Evolutionary conservation across 2,888 invertebrate genomes (phyloP), one percentile per base, ranked within the genome.

Genomic region (Scaptodrosophila latifasciaeformis): DNA sequence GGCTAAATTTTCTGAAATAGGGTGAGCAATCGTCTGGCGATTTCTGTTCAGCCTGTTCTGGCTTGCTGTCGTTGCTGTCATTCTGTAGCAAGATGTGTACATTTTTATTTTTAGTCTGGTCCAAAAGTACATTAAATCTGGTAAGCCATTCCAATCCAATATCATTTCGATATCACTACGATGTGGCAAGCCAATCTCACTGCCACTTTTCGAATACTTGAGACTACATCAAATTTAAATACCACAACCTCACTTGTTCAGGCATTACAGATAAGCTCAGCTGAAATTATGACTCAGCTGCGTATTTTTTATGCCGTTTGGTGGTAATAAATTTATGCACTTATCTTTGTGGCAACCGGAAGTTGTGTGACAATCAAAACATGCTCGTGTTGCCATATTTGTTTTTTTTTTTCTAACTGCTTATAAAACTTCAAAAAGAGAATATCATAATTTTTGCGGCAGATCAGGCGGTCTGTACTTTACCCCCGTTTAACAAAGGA

Each of bases 151-250:
- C n/a, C n/a, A n/a, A 6, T 27, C 27, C 27, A 31, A 31, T 31
- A 3, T n/a, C 76, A 65, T 68, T 71, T 76, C 76, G 69, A 65
- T 65, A 62, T 68, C 70, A 70, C 76, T 76, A 76, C 65, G 62
- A 59, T 76, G 62, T 71, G 4, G 24, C 24, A n/a, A n/a, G 76
- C 54, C 76, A 70, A 77, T 70, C 70, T 49, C 29, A 34, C 49
- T 30, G 47, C 50, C 48, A 59, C 65, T 71, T 68, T 71, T 70
- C 76, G 62, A 58, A 58, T 62, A 52, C 63, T 48, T 40, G 54
- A 54, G 54, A 64, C 57, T 52, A 64, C 67, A 71, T 76, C 72
- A 64, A 66, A 53, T 56, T 62, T 59, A 72, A 76, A 66, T 72
- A 55, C 58, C 62, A 59, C 49, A 52, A 61, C 55, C 53, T 48